These are phyloP conservation scores for Amblyopsis hoosieri DNA, from an alignment of 2,797 vertebrate species.

Conservation along the genomic window DNA sequence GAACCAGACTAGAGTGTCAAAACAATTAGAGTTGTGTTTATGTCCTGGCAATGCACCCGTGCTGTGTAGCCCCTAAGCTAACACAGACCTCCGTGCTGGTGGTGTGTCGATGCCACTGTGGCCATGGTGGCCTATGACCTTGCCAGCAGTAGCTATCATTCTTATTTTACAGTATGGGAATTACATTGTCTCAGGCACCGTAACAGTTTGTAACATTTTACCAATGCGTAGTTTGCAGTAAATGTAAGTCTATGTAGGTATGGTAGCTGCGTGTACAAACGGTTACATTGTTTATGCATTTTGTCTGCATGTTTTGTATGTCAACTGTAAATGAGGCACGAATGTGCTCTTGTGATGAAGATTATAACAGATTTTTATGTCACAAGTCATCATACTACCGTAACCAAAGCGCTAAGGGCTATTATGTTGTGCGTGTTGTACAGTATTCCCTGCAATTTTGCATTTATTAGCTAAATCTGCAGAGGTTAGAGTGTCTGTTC, in stretches of 20 bases:
- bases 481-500: neutral
- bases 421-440: neutral
- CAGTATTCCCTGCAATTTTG: neutral
- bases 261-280: too few relatives aligned
- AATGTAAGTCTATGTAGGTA: too few relatives aligned
- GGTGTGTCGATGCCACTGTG: neutral
- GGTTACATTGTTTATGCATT: too few relatives aligned
- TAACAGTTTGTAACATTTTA: too few relatives aligned
- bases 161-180: slow-evolving; percentile 24
- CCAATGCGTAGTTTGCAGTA: too few relatives aligned
- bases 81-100: neutral
- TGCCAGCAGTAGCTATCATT: slow-evolving; percentile 4
- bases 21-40: neutral
- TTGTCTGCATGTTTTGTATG: too few relatives aligned
- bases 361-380: slow-evolving; percentile 56
- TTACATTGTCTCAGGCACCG: slow-evolving; percentile 7
- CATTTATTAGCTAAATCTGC: neutral
- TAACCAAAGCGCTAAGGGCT: slow-evolving; percentile 33
- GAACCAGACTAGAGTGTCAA: neutral
- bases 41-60: neutral
- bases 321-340: neutral
- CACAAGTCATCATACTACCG: slow-evolving; percentile 48
- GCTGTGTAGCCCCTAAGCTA: slow-evolving; percentile 8
- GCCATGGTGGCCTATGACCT: slow-evolving; percentile 11
- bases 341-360: slow-evolving; percentile 43